These are phyloP conservation scores for Python bivittatus DNA, from an alignment of 2,113 vertebrate species.

Conservation along the genomic window DNA sequence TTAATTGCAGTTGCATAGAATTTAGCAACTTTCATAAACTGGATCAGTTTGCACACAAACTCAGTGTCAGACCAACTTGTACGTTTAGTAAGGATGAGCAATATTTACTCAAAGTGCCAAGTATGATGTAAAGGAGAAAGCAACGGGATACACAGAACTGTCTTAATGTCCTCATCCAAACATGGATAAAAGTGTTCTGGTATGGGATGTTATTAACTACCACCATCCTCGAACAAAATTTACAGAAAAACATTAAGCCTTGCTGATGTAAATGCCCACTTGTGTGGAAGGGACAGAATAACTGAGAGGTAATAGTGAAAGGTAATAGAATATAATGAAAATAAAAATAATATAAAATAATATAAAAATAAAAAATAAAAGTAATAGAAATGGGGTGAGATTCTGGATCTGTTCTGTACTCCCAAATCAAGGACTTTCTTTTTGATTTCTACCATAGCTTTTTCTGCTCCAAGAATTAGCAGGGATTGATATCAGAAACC, in stretches of 20 bases:
- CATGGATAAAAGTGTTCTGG: not conserved
- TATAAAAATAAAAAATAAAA: no score
- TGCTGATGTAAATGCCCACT: not conserved
- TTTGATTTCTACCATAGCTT: not conserved
- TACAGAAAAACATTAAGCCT: not conserved
- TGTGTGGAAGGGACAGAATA: not conserved
- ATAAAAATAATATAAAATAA: no score
- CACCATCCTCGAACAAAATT: not conserved
- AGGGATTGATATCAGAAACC: not conserved
- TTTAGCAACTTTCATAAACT: not conserved
- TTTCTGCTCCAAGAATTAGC: not conserved
- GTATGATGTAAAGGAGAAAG: no score
- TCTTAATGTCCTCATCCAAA: not conserved
- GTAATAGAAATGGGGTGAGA: not conserved
- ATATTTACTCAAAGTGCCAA: no score
- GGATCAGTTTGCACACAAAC: not conserved
- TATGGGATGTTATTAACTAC: not conserved
- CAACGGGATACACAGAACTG: no score
- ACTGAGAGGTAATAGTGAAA: not conserved
- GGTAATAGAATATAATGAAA: no score
- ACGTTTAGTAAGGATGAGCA: no score
- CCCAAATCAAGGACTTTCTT: not conserved
- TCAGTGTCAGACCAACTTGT: not conserved
- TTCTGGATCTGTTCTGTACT: not conserved
- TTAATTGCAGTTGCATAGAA: not conserved